Evolutionary conservation across 2,797 vertebrate species (phyloP), one percentile per base, ranked within the genome.

Genomic region (Meriones psammophilus): DNA sequence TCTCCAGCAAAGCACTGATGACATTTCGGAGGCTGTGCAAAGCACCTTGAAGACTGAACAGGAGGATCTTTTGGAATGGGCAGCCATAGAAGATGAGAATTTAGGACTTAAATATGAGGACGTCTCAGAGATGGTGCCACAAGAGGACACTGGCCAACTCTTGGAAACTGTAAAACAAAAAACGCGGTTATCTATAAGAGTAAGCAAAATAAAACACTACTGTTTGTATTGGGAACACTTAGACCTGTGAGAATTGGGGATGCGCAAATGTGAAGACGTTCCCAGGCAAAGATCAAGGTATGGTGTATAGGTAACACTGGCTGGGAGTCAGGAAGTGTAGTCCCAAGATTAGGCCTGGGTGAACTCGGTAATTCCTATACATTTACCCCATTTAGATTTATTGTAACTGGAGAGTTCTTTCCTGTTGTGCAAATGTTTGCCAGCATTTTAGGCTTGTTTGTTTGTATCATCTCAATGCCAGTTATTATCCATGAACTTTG

Each of bases 1-100:
- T n/a, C 92, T 60, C 20, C n/a, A 74, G 79, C 66, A 94, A 85
- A 84, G 0, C 64, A 22, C 81, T n/a, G 1, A 33, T 42, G 92
- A 96, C n/a, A 91, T 62, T 80, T 33, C 86, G n/a, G 86, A 95
- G 79, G 15, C 28, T 20, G 1, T 17, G 18, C 89, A 92, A 62
- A 92, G 68, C 89, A 1, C 46, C 84, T 76, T 89, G 18, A 95
- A 95, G 62, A 39, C 60, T 24, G 96, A 96, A 26, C 91, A 92
- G 71, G 96, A 97, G 58, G 92, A 80, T n/a, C 0, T n/a, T 15
- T 39, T 17, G 20, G 96, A 97, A 30, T 92, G 93, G 94, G 73
- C 20, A 88, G 2, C 17, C 24, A 39, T 46, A 56, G 97, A 94
- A 5, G 22, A 36, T 83, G 94, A 92, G 89, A 94, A 26, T 15